Conservation (phyloP, 1,140 invertebrate species). For the Megalonaias nervosa region DNA sequence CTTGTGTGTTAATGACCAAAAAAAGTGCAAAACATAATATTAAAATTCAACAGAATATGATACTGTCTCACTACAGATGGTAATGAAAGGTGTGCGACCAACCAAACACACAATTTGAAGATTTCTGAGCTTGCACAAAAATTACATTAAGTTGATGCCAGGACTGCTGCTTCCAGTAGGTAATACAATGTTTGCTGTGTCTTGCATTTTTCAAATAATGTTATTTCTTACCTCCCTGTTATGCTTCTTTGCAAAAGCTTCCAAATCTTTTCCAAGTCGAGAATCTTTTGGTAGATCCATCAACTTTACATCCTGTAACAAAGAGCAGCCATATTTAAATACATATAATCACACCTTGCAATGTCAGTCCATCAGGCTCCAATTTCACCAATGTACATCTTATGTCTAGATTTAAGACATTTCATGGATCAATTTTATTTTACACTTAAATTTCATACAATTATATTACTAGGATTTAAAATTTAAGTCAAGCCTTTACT, state of each 20-base stretch:
- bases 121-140: no score
- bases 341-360: neutral
- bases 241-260: slow-evolving; percentile 49
- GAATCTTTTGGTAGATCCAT: slow-evolving; percentile 56
- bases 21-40: no score
- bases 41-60: no score
- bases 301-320: slow-evolving; percentile 61
- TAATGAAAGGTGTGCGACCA: no score
- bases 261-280: slow-evolving; percentile 56
- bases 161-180: neutral
- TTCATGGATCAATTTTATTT: neutral
- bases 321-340: neutral
- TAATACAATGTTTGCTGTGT: no score
- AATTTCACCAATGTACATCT: no score
- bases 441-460: neutral
- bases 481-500: no score
- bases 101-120: no score
- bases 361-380: no score
- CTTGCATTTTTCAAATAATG: neutral
- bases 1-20: no score
- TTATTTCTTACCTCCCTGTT: slow-evolving; percentile 54
- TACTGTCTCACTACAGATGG: no score
- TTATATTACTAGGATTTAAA: no score
- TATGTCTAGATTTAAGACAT: neutral
- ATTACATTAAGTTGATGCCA: neutral